Percentiles rank a stretch among this genome's conserved stretches.
Evolutionary conservation across 2,113 vertebrate genomes (phyloP).

Genomic region (Haemorhous mexicanus): DNA sequence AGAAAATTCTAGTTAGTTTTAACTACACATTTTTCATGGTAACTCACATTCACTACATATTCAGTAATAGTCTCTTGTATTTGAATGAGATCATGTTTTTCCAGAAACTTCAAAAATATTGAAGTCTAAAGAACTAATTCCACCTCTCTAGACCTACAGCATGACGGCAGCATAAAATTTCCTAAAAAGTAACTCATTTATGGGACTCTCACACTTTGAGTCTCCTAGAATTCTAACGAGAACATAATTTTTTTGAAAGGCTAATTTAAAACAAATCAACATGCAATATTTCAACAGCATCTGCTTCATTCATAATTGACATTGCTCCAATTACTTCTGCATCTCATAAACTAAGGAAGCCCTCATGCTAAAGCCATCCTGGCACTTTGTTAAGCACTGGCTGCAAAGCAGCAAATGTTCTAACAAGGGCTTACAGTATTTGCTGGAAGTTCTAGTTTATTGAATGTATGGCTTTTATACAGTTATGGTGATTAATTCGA

Average conservation of each 20-base stretch:
- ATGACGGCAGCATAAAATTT: not conserved
- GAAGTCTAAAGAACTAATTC: not conserved
- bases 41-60: not conserved
- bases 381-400: not conserved
- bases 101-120: not conserved
- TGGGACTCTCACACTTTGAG: not conserved
- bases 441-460: not conserved
- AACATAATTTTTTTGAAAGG: not conserved
- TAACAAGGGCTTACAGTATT: not conserved
- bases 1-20: not conserved
- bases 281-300: not conserved
- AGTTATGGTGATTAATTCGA: not conserved
- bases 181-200: not conserved
- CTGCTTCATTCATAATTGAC: not conserved
- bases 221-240: not conserved
- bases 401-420: not conserved
- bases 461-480: not conserved
- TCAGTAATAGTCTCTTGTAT: not conserved
- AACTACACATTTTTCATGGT: not conserved
- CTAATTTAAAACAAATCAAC: not conserved
- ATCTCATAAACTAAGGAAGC: not conserved
- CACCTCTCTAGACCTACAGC: not conserved
- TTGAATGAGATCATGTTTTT: not conserved
- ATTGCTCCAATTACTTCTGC: not conserved
- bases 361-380: not conserved